Conservation (phyloP, 1,140 invertebrate species). For the Brachionus manjavacas region DNA sequence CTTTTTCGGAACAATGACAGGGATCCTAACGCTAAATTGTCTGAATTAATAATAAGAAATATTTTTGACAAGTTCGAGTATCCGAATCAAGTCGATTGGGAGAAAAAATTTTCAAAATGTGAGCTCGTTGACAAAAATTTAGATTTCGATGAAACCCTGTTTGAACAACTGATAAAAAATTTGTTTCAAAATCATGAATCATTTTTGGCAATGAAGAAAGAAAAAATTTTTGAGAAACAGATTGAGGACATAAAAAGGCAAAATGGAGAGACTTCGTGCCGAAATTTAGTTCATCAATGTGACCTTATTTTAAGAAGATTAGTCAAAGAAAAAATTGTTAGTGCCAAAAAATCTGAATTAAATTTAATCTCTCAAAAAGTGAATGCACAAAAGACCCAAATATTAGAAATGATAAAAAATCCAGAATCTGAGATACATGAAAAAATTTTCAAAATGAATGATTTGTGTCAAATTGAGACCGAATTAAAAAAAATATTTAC, state of each 20-base stretch:
- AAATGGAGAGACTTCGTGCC: not conserved
- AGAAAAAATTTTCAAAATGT: not conserved
- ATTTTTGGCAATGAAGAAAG: not conserved
- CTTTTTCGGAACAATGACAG: not conserved
- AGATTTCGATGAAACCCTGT: not conserved
- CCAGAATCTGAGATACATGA: not conserved
- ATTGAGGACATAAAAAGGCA: not conserved
- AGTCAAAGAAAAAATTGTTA: not conserved
- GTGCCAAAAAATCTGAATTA: not conserved
- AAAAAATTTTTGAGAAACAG: not conserved
- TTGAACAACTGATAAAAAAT: not conserved
- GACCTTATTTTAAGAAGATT: constrained; percentile 13
- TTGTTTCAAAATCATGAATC: not conserved
- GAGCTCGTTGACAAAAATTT: not conserved
- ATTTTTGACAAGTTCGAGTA: constrained; percentile 31
- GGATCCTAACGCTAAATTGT: not conserved
- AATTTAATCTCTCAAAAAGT: not conserved
- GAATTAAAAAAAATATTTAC: not conserved
- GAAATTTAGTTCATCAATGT: constrained; percentile 12
- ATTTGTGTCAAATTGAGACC: not conserved
- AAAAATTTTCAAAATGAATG: not conserved
- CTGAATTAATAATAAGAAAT: constrained; percentile 7
- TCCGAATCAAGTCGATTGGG: constrained; percentile 13
- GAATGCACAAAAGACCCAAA: not conserved
- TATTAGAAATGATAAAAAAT: not conserved